phyloP scores from a whole-genome alignment of 2,888 invertebrate species.

The Patella caerulea region DNA sequence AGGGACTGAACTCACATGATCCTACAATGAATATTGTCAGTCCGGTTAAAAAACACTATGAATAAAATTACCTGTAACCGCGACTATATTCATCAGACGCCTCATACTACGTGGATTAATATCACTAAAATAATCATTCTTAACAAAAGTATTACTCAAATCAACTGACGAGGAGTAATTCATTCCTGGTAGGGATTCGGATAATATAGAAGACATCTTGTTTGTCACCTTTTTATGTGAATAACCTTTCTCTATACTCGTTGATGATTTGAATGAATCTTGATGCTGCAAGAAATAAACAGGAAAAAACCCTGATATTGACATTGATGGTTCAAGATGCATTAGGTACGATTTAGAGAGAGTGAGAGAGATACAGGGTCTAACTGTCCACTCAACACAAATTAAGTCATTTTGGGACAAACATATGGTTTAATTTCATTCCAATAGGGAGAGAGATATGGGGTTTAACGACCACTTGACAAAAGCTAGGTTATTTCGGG shows the following conservation, averaged over 20 bases:
- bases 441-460: too few species aligned
- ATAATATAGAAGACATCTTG: constrained; percentile 34
- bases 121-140: constrained; percentile 98
- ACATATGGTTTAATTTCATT: too few species aligned
- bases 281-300: constrained; percentile 44
- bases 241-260: constrained; percentile 35
- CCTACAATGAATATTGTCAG: not conserved
- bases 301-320: too few species aligned
- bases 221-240: constrained; percentile 31
- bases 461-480: too few species aligned
- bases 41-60: not conserved
- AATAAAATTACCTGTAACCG: constrained; percentile 83
- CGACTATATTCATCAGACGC: constrained; percentile 95
- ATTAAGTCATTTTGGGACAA: too few species aligned
- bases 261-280: constrained; percentile 50
- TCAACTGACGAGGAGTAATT: constrained; percentile 61
- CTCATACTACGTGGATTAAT: constrained; percentile 98
- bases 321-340: too few species aligned
- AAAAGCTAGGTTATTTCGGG: too few species aligned
- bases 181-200: constrained; percentile 37
- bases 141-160: constrained; percentile 77
- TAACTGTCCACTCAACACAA: too few species aligned
- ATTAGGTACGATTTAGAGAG: too few species aligned
- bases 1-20: not conserved
- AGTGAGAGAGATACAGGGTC: too few species aligned